phyloP scores from a whole-genome alignment of 1,140 invertebrate species.

The Dinothrombium tinctorium region DNA sequence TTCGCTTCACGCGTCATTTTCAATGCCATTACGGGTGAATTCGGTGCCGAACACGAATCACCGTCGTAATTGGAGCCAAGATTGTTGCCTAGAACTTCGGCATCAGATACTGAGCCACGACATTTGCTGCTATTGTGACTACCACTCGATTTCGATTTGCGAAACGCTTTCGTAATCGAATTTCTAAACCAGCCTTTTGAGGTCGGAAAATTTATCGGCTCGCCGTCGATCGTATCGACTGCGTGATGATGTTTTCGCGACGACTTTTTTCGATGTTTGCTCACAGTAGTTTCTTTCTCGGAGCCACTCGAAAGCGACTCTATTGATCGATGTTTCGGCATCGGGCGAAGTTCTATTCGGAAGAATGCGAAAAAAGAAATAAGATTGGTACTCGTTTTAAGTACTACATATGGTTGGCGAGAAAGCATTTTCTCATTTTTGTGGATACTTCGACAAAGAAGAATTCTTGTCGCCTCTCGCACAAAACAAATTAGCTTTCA shows the following conservation, averaged over 20 bases:
- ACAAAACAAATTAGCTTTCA: too few species aligned
- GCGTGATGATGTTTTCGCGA: too few species aligned
- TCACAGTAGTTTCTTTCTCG: background rate
- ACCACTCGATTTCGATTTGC: background rate
- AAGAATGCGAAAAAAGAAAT: background rate
- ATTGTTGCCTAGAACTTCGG: background rate
- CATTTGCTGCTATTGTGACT: background rate
- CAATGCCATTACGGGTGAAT: background rate
- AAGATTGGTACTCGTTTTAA: background rate
- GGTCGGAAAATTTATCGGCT: background rate
- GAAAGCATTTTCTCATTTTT: too few species aligned
- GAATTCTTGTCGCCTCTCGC: too few species aligned
- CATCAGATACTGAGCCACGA: background rate
- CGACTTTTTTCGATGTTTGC: background rate
- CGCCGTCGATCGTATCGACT: background rate
- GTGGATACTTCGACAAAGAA: background rate
- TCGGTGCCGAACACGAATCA: background rate
- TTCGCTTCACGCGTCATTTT: background rate
- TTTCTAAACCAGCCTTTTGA: constrained; percentile 42
- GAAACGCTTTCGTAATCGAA: constrained; percentile 91
- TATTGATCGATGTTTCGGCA: background rate
- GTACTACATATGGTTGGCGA: background rate
- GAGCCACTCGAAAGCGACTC: background rate
- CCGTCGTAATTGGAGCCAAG: background rate
- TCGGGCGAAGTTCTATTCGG: background rate